Evolutionary conservation across 2,797 vertebrate species (phyloP).

Genomic region (Rhabdophis nuchalis): DNA sequence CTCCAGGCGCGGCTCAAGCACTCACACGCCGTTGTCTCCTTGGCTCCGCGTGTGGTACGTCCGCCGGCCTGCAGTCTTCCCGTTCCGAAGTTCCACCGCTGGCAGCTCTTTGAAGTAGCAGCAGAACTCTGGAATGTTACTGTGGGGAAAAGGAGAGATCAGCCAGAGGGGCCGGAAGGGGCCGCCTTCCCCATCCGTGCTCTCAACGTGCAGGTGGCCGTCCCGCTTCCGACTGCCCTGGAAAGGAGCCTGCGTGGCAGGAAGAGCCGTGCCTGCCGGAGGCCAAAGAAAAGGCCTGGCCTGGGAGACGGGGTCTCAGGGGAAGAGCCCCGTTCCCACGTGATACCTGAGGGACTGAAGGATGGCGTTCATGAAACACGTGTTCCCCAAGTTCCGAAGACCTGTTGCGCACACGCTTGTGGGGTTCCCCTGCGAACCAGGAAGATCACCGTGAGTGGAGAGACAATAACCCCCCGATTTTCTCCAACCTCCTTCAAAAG

Average conservation of each 20-base stretch:
- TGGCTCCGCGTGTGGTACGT: conserved; percentile 98
- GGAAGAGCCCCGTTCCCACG: neutral
- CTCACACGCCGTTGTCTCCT: conserved; percentile 96
- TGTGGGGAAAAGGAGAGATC: conserved; percentile 58
- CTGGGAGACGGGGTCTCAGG: neutral
- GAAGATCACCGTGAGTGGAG: neutral
- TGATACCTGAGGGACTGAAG: conserved; percentile 95
- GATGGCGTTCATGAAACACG: conserved; percentile 98
- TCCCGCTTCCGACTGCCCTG: no score
- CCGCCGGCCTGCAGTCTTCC: conserved; percentile 92
- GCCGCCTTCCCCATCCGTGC: accelerated
- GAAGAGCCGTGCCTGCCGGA: neutral
- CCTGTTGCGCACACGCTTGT: conserved; percentile 86
- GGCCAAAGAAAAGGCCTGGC: no score
- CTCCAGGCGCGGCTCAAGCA: conserved; percentile 37
- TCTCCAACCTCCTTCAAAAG: neutral
- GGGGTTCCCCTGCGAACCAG: conserved; percentile 76
- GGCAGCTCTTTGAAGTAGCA: conserved; percentile 98
- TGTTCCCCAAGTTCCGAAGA: conserved; percentile 94
- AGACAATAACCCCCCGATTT: neutral
- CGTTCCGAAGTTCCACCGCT: conserved; percentile 92
- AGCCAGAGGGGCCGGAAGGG: conserved; percentile 10
- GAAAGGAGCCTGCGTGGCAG: no score
- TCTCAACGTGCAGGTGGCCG: neutral
- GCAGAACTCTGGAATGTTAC: conserved; percentile 97